These are phyloP conservation scores for Platanista minor DNA, from an alignment of 2,113 vertebrate species.

Conservation along the genomic window DNA sequence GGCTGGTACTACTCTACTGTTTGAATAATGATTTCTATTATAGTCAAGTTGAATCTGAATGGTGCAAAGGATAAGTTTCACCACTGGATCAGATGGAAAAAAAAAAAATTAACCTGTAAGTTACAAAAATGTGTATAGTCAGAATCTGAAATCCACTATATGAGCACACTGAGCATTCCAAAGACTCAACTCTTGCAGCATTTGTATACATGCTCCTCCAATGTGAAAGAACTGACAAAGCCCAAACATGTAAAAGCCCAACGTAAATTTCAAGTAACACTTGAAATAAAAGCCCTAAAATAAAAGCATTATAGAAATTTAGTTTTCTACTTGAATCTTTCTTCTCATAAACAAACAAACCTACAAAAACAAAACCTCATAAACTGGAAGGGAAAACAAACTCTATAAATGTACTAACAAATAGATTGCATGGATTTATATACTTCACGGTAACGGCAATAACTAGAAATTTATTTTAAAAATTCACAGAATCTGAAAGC, in stretches of 20 bases:
- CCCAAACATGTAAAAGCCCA: neutral
- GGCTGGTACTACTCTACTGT: slow-evolving; percentile 49
- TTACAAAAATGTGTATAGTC: slow-evolving; percentile 54
- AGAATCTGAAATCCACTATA: slow-evolving; percentile 48
- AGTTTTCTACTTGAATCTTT: slow-evolving; percentile 32
- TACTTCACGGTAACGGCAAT: neutral
- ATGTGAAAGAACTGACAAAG: neutral
- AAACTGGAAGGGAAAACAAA: neutral
- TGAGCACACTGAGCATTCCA: neutral
- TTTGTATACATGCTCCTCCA: neutral
- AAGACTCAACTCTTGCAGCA: neutral
- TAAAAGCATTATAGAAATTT: neutral
- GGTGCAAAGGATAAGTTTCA: slow-evolving; percentile 51
- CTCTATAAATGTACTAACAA: neutral
- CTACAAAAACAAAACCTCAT: slow-evolving; percentile 18
- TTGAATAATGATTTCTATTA: slow-evolving; percentile 61
- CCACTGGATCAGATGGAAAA: neutral
- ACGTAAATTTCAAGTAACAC: slow-evolving; percentile 55
- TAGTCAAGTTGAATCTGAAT: neutral
- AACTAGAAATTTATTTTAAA: slow-evolving; percentile 22
- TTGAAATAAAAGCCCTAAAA: slow-evolving; percentile 41
- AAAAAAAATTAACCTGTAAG: slow-evolving; percentile 23
- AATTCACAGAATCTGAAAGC: slow-evolving; percentile 38
- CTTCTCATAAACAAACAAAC: slow-evolving; percentile 38
- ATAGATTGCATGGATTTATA: neutral